phyloP scores from a whole-genome alignment of 1,140 invertebrate species.

The Lepidurus packardi region DNA sequence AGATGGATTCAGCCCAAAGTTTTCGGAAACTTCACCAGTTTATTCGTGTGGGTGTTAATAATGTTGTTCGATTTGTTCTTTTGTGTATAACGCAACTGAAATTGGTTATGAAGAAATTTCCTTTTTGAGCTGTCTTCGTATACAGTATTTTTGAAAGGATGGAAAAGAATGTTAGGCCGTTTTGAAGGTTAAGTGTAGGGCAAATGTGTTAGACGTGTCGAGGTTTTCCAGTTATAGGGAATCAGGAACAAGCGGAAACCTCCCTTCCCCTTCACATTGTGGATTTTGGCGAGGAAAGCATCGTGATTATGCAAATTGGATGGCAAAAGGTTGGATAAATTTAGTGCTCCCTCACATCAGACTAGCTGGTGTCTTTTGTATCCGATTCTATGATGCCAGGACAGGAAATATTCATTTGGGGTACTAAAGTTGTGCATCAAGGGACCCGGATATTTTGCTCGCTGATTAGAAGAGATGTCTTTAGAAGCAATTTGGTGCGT shows the following conservation, averaged over 20 bases:
- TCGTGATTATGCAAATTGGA: conserved; percentile 9
- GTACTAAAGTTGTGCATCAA: not conserved
- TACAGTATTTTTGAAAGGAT: not conserved
- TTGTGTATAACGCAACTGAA: too few species aligned
- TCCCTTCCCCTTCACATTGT: not conserved
- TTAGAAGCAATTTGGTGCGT: not conserved
- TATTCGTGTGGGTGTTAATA: too few species aligned
- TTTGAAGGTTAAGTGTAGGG: not conserved
- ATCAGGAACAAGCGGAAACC: not conserved
- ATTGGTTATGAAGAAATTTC: too few species aligned
- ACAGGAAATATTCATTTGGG: conserved; percentile 8
- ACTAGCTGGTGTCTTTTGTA: not conserved
- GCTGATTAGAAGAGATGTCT: not conserved
- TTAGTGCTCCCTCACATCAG: too few species aligned
- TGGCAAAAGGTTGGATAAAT: not conserved
- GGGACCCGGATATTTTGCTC: not conserved
- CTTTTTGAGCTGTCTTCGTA: too few species aligned
- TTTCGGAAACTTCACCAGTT: too few species aligned
- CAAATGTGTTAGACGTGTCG: not conserved
- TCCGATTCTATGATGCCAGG: not conserved
- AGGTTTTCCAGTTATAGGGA: not conserved
- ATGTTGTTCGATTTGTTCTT: too few species aligned
- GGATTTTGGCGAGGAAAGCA: not conserved
- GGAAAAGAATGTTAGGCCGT: not conserved
- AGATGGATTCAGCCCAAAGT: too few species aligned